Conservation (phyloP, 30 jellyfish, hydroid and myxozoan species). For the Cassiopea xamachana region DNA sequence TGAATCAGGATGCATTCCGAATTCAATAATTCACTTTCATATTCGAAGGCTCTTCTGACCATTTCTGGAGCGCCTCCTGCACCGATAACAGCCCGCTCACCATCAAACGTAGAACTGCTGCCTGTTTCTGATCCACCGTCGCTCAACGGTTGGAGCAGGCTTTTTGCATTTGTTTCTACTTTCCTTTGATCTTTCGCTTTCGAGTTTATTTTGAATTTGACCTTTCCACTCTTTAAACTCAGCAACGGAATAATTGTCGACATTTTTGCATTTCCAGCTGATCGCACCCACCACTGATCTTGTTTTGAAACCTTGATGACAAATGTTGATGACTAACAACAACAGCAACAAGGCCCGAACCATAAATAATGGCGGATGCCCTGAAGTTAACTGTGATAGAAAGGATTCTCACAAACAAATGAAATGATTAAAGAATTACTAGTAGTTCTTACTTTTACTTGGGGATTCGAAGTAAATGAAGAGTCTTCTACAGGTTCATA, state of each 20-base stretch:
- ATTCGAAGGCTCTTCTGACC: conserved; percentile 33
- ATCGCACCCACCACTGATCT: too few species aligned
- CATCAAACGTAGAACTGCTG: not conserved
- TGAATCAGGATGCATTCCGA: conserved; percentile 59
- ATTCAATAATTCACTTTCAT: not conserved
- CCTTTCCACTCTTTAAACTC: conserved; percentile 57
- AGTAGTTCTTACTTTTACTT: not conserved
- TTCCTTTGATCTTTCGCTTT: not conserved
- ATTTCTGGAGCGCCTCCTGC: conserved; percentile 73
- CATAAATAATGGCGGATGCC: not conserved
- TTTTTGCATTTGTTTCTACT: too few species aligned
- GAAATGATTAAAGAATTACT: not conserved
- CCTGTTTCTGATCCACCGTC: not conserved
- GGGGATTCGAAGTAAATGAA: conserved; percentile 38
- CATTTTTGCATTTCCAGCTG: not conserved
- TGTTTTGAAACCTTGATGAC: not conserved
- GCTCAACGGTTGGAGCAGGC: too few species aligned
- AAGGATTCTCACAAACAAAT: not conserved
- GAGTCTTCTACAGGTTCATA: conserved; percentile 26
- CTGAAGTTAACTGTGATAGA: not conserved
- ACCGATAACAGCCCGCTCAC: conserved; percentile 6
- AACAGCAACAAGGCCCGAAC: not conserved
- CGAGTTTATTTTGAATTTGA: conserved; percentile 15
- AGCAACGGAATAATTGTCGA: conserved; percentile 25
- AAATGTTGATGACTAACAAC: not conserved